phyloP scores from a whole-genome alignment of 2,797 vertebrate species.

The Cyprinella venusta region DNA sequence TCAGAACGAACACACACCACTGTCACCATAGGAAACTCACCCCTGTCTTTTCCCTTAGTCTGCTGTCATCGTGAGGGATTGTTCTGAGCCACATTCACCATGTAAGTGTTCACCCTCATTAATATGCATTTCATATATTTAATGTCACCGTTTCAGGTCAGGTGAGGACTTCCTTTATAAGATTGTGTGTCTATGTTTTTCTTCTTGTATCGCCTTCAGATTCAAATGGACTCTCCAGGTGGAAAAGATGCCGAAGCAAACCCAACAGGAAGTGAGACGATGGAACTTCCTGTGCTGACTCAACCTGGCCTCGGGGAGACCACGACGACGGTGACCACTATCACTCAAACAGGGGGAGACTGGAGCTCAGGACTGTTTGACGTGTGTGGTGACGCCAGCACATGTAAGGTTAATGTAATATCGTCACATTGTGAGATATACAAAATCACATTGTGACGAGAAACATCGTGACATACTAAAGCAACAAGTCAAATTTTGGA shows the following conservation, averaged over 20 bases:
- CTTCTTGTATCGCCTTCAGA: neutral
- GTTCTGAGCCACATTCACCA: slow-evolving; percentile 22
- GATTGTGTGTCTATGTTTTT: neutral
- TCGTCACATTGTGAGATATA: neutral
- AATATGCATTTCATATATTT: slow-evolving; percentile 15
- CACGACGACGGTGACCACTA: slow-evolving; percentile 77
- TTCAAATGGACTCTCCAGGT: slow-evolving; percentile 2
- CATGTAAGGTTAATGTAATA: slow-evolving; percentile 81
- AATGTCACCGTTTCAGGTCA: slow-evolving; percentile 26
- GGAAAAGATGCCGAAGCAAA: slow-evolving; percentile 36
- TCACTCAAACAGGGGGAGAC: slow-evolving; percentile 79
- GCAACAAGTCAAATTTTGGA: too few species aligned
- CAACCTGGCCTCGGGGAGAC: slow-evolving; percentile 79
- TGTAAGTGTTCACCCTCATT: slow-evolving; percentile 39
- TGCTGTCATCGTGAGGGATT: slow-evolving; percentile 26
- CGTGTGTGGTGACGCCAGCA: slow-evolving; percentile 77
- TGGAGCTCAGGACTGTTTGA: slow-evolving; percentile 83
- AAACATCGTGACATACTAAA: neutral
- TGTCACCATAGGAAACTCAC: slow-evolving; percentile 35
- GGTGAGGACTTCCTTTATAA: neutral
- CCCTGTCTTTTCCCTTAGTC: slow-evolving; percentile 28
- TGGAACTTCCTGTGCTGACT: slow-evolving; percentile 66
- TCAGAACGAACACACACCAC: slow-evolving; percentile 53
- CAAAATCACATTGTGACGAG: neutral
- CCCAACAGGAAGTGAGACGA: slow-evolving; percentile 29